Evolutionary conservation across 2,888 invertebrate genomes (phyloP), one percentile per base, ranked within the genome.

Genomic region (Drosophila prolongata): DNA sequence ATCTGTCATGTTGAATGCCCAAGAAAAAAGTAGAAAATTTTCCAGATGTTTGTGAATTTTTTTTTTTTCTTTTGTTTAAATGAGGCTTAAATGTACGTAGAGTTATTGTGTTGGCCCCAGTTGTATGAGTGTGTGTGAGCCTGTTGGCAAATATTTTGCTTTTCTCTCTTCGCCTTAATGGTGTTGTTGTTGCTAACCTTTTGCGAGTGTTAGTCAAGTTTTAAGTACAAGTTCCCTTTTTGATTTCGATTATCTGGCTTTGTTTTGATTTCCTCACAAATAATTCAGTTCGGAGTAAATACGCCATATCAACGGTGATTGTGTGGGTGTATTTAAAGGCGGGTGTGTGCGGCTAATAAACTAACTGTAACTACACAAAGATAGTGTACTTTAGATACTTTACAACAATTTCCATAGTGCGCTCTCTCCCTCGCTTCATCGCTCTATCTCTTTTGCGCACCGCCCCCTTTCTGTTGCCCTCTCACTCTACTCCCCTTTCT

Each of bases 331-430:
- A 13, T 16, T 49, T 10, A 16, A 34, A 34, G 34, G 46, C 27
- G 34, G n/a, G 19, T 46, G 44, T 24, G 52, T 50, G 34, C 44
- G 14, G 50, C 52, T 30, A 42, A n/a, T 27, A 49, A 71, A 35
- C 42, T 53, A 71, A 38, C 53, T 53, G 59, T 59, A 42, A 71
- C 68, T 52, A 57, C 56, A 68, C 50, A 53, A 69, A 71, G 37
- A 50, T 38, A 38, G 49, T 54, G 56, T 58, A 56, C 34, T 58
- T 58, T 16, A 11, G 38, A 43, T 59, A 59, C 30, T 71, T 71
- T 71, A 72, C 60, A 71, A 71, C 64, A 54, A 47, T 30, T 54
- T 44, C 30, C 30, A 42, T 30, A 11, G 16, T 14, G 14, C 14
- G n/a, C 38, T 53, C 38, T 40, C 37, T n/a, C 14, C 11, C 30